Conservation (phyloP, 2,888 invertebrate genomes). For the Thymelicus sylvestris region DNA sequence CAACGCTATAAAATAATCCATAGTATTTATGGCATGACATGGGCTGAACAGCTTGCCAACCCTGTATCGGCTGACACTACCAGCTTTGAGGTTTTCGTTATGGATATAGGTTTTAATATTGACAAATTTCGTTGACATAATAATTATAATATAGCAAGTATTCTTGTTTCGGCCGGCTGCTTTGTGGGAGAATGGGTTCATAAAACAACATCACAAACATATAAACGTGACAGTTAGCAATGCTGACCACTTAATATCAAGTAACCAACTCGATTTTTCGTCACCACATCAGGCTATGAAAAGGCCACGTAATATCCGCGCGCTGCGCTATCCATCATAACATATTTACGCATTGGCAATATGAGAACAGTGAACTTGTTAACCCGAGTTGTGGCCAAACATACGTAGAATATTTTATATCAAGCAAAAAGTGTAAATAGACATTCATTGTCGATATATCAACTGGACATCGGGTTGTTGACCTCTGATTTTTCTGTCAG, state of each 20-base stretch:
- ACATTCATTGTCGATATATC: background rate
- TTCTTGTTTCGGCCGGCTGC: too few species aligned
- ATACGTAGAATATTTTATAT: background rate
- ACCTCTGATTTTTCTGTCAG: background rate
- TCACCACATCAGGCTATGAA: too few species aligned
- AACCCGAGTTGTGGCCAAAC: background rate
- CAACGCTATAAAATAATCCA: slow-evolving; percentile 34
- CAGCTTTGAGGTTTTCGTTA: slow-evolving; percentile 4
- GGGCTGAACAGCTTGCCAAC: slow-evolving; percentile 24
- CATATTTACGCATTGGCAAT: too few species aligned
- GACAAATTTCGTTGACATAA: background rate
- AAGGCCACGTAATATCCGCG: too few species aligned
- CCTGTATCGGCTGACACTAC: slow-evolving; percentile 2
- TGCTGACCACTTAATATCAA: too few species aligned
- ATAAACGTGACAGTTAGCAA: too few species aligned
- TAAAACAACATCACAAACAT: too few species aligned
- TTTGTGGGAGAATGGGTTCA: too few species aligned
- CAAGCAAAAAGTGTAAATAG: background rate
- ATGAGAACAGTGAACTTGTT: background rate
- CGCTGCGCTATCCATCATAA: too few species aligned
- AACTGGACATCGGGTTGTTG: background rate
- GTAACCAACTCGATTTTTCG: too few species aligned
- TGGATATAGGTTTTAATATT: background rate
- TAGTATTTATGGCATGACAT: slow-evolving; percentile 31
- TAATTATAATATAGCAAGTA: too few species aligned